Evolutionary conservation across 92 coral and sea anemone genomes (phyloP).

Genomic region (Bergia sp.): DNA sequence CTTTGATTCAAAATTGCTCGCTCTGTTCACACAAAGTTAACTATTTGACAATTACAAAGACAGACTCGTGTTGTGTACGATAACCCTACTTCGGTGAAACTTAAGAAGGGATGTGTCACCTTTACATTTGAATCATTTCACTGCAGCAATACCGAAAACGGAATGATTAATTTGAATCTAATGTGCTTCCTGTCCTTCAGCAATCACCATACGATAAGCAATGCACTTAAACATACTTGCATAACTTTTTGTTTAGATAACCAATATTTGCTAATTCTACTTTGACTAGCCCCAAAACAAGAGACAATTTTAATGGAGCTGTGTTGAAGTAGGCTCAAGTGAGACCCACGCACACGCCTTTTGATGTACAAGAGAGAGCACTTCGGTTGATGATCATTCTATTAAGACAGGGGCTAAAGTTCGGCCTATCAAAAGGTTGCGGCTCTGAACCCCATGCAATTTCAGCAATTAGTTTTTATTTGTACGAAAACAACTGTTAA

Average conservation of each 20-base stretch:
- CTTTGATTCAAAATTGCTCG: background rate
- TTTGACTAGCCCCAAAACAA: background rate
- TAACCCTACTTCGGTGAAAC: background rate
- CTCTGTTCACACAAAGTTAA: background rate
- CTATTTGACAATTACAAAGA: background rate
- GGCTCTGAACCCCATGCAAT: background rate
- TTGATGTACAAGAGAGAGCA: background rate
- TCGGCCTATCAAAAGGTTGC: background rate
- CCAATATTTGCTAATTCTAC: conserved; percentile 6
- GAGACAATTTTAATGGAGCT: background rate
- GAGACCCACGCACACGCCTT: background rate
- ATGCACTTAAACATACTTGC: background rate
- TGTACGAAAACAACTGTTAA: background rate
- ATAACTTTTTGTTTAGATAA: background rate
- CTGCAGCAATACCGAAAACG: background rate
- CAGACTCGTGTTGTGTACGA: background rate
- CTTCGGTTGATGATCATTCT: background rate
- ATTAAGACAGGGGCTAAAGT: no score
- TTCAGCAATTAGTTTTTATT: no score
- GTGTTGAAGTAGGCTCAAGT: background rate
- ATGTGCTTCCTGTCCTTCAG: background rate
- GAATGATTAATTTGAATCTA: background rate
- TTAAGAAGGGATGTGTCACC: background rate
- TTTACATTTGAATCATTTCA: background rate
- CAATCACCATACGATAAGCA: background rate